Percentiles rank a stretch among this genome's conserved stretches.
Evolutionary conservation across 2,888 invertebrate species (phyloP).

Genomic region (Cenopis cana): DNA sequence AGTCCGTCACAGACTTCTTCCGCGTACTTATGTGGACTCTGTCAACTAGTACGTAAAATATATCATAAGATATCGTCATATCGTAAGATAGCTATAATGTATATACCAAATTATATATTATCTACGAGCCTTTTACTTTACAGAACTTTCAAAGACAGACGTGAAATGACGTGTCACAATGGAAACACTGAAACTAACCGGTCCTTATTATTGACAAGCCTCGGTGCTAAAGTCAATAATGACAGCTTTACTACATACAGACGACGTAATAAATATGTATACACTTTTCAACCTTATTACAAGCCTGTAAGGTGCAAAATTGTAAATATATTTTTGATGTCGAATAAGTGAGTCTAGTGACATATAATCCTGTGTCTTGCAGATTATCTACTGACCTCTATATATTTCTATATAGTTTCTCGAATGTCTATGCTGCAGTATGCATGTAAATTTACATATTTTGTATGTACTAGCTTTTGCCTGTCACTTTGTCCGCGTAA

Average conservation of each 20-base stretch:
- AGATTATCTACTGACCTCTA: not conserved
- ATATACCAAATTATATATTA: too few relatives aligned
- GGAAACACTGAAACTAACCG: constrained; percentile 22
- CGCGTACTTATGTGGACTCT: too few relatives aligned
- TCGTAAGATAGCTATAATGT: too few relatives aligned
- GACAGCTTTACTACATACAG: constrained; percentile 25
- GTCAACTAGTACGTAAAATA: too few relatives aligned
- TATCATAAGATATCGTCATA: too few relatives aligned
- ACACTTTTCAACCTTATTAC: not conserved
- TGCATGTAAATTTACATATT: not conserved
- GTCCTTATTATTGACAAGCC: constrained; percentile 23
- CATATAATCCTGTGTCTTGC: not conserved
- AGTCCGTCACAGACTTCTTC: too few relatives aligned
- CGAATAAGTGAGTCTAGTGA: not conserved
- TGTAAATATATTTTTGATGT: not conserved
- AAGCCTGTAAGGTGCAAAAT: not conserved
- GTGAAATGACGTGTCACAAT: constrained; percentile 3
- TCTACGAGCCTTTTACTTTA: too few relatives aligned
- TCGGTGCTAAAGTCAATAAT: constrained; percentile 22
- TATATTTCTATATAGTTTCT: not conserved
- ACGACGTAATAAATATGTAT: not conserved
- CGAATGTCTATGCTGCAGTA: too few relatives aligned
- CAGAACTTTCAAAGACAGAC: not conserved
- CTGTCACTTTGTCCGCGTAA: too few relatives aligned
- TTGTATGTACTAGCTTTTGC: not conserved